Base-by-base conservation (phyloP, 2,888 invertebrate genomes). In the Ennomos erosarius region DNA sequence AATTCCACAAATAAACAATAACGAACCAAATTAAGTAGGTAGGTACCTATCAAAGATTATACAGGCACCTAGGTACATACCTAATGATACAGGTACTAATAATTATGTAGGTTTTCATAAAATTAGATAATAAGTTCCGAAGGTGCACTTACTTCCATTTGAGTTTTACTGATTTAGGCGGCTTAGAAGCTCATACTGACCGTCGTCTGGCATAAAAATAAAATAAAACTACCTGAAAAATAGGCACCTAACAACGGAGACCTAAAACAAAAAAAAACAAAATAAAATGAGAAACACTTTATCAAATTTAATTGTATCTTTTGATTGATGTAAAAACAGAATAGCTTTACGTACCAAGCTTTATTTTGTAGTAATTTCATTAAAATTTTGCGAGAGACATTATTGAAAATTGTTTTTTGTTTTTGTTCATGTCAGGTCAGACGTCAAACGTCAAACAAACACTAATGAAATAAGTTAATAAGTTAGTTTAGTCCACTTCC, bases 321-420 rank as follows among this genome's bases (percentile, higher is more conserved):
- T 50, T 51, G 48, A 33, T 43, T 56, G 11, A 45, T 48, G 59
- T n/a, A 13, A 16, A 55, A 38, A 50, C 9, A 11, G 33, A 51
- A 45, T 8, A 39, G 52, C 35, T 12, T 26, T 50, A 66, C 66
- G 47, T 62, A 88, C 84, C 81, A 78, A 82, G 81, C 76, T 79
- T 78, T 79, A 72, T 75, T 78, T 72, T 77, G 75, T 76, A 78
- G 70, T 79, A 83, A 83, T 80, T 84, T 86, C 84, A 87, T 87
- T 82, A 86, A 89, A 87, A 89, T 86, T 89, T 90, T 85, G 83
- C 79, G 75, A 81, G 76, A 83, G 78, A 83, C 84, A 87, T 87
- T 81, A 80, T 84, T 78, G 79, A 75, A 84, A 85, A 85, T 82
- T 85, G 87, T 88, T 88, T 90, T 89, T 89, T 90, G 85, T 88